A percentile compares a stretch with the other conserved stretches of the same genome.
Evolutionary conservation across 2,888 invertebrate genomes (phyloP).

Genomic region (Drosophila stalkeri): DNA sequence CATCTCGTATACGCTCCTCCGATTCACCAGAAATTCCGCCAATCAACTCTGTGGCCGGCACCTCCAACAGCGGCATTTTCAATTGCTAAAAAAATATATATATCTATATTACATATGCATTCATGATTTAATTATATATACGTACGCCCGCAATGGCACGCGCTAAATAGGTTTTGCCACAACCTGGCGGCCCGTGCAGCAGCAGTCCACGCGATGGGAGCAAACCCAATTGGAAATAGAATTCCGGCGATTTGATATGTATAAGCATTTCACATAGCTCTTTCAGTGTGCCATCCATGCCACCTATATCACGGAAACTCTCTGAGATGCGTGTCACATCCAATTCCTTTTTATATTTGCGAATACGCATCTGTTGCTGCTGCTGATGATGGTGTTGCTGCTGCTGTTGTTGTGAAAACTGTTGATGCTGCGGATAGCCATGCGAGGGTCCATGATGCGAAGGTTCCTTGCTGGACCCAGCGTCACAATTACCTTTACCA

Average conservation of each 20-base stretch:
- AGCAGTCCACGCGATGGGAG: slow-evolving; percentile 95
- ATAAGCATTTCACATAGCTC: slow-evolving; percentile 91
- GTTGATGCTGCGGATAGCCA: slow-evolving; percentile 34
- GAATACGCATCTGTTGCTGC: slow-evolving; percentile 47
- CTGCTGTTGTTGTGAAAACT: slow-evolving; percentile 20
- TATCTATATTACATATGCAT: not conserved
- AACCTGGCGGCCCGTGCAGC: slow-evolving; percentile 98
- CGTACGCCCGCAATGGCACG: slow-evolving; percentile 92
- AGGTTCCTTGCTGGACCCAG: slow-evolving; percentile 35
- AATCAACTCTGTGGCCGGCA: slow-evolving; percentile 96
- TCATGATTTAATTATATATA: slow-evolving; percentile 19
- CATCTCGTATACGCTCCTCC: slow-evolving; percentile 95
- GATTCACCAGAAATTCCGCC: slow-evolving; percentile 98
- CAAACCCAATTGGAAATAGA: slow-evolving; percentile 93
- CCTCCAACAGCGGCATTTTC: slow-evolving; percentile 92
- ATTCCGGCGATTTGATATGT: slow-evolving; percentile 95
- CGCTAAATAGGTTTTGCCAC: slow-evolving; percentile 94
- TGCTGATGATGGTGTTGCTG: slow-evolving; percentile 23
- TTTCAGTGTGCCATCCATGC: slow-evolving; percentile 90
- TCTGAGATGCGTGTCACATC: slow-evolving; percentile 59
- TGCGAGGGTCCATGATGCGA: slow-evolving; percentile 14
- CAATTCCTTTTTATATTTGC: slow-evolving; percentile 80
- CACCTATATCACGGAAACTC: slow-evolving; percentile 89
- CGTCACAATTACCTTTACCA: slow-evolving; percentile 36
- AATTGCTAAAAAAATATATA: slow-evolving; percentile 88